These are phyloP conservation scores for Tyto alba DNA, from an alignment of 2,113 vertebrate genomes.

Conservation along the genomic window DNA sequence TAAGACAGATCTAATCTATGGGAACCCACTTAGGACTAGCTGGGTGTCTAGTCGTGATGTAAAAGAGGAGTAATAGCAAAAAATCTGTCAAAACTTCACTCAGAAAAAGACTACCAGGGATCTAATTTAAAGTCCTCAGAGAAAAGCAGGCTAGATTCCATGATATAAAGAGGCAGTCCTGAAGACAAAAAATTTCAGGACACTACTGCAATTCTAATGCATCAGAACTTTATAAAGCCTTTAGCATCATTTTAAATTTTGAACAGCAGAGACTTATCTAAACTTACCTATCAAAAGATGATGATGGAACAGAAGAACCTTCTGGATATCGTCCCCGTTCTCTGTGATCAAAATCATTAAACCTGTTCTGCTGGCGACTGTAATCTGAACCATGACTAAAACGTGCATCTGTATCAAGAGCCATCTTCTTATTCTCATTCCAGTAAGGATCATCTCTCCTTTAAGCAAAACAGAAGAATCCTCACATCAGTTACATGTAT, in stretches of 20 bases:
- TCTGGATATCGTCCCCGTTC: constrained; percentile 87
- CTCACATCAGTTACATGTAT: neutral
- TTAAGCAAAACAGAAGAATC: neutral
- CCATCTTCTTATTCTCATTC: constrained; percentile 91
- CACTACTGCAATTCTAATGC: neutral
- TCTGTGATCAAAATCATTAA: constrained; percentile 86
- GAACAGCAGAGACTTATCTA: neutral
- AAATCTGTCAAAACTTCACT: neutral
- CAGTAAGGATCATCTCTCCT: constrained; percentile 92
- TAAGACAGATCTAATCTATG: neutral
- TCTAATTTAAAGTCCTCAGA: neutral
- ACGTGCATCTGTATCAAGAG: constrained; percentile 83
- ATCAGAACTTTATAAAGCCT: neutral
- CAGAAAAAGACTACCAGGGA: neutral
- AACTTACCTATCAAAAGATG: constrained; percentile 86
- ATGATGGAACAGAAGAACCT: constrained; percentile 73
- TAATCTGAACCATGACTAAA: constrained; percentile 88
- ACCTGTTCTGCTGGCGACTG: constrained; percentile 88
- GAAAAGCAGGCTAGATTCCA: neutral
- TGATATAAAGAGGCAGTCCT: neutral
- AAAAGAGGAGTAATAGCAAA: neutral
- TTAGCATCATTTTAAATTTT: neutral
- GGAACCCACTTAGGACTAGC: neutral
- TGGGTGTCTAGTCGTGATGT: too few relatives aligned
- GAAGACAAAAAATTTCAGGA: neutral